Percentiles rank a stretch among this genome's conserved stretches.
phyloP scores from a whole-genome alignment of 2,797 vertebrate genomes.

The Phoxinus dragarum region DNA sequence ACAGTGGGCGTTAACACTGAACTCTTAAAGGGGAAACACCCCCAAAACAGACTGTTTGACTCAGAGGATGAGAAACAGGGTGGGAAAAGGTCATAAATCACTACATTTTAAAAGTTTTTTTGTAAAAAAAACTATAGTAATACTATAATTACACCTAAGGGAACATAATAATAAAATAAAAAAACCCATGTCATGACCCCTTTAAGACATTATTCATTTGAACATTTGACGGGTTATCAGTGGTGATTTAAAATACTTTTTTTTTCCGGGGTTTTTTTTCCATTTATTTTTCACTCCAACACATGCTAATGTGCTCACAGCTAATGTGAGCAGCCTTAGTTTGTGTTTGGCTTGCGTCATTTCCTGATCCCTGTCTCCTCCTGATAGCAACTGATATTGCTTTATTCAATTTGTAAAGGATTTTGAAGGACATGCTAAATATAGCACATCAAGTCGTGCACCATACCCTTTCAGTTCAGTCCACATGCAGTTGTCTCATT shows the following conservation, averaged over 20 bases:
- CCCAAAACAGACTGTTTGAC: too few species aligned
- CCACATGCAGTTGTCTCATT: not conserved
- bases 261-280: not conserved
- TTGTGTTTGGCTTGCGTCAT: not conserved
- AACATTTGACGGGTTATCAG: not conserved
- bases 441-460: not conserved
- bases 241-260: too few species aligned
- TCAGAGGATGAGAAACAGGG: too few species aligned
- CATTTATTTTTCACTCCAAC: not conserved
- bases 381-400: not conserved
- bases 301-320: not conserved
- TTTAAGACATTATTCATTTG: not conserved
- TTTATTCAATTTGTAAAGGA: not conserved
- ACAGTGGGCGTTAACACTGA: too few species aligned
- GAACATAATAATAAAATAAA: too few species aligned
- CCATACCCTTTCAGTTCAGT: not conserved
- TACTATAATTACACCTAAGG: too few species aligned
- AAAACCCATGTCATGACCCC: too few species aligned
- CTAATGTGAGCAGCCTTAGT: not conserved
- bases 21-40: too few species aligned
- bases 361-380: constrained; percentile 1
- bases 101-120: too few species aligned
- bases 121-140: too few species aligned
- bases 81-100: too few species aligned
- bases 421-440: not conserved